These are phyloP conservation scores for Philopedon plagiatum DNA, from an alignment of 2,888 invertebrate species.

Conservation along the genomic window DNA sequence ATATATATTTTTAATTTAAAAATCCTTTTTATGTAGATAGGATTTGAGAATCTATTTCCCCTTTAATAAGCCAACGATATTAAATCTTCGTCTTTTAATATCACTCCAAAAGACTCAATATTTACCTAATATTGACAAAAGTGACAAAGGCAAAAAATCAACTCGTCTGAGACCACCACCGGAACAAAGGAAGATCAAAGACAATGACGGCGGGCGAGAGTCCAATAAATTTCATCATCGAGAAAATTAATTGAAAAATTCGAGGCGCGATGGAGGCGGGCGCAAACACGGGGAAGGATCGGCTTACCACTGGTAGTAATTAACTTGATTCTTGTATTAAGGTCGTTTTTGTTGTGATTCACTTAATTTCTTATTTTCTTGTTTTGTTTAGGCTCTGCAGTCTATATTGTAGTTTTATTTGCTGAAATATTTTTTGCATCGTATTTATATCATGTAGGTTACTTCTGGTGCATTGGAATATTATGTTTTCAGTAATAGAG, in stretches of 20 bases:
- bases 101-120: slow-evolving; percentile 38
- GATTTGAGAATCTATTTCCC: background rate
- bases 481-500: too few species aligned
- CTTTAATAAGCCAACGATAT: slow-evolving; percentile 10
- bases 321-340: slow-evolving; percentile 38
- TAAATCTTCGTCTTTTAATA: slow-evolving; percentile 39
- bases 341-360: too few species aligned
- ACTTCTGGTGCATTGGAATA: too few species aligned
- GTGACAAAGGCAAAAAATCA: slow-evolving; percentile 40
- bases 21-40: too few species aligned
- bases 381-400: too few species aligned
- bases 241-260: slow-evolving; percentile 59
- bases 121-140: slow-evolving; percentile 43
- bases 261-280: slow-evolving; percentile 53
- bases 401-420: too few species aligned
- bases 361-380: too few species aligned
- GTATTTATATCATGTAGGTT: too few species aligned
- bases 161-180: slow-evolving; percentile 22
- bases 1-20: too few species aligned
- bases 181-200: slow-evolving; percentile 49
- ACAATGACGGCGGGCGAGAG: slow-evolving; percentile 35
- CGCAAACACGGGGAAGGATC: slow-evolving; percentile 53
- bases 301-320: slow-evolving; percentile 44
- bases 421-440: too few species aligned
- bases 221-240: slow-evolving; percentile 50